Percentiles rank a stretch among this genome's conserved stretches.
Conservation (phyloP, 2,113 vertebrate genomes). For the Xenus cinereus region DNA sequence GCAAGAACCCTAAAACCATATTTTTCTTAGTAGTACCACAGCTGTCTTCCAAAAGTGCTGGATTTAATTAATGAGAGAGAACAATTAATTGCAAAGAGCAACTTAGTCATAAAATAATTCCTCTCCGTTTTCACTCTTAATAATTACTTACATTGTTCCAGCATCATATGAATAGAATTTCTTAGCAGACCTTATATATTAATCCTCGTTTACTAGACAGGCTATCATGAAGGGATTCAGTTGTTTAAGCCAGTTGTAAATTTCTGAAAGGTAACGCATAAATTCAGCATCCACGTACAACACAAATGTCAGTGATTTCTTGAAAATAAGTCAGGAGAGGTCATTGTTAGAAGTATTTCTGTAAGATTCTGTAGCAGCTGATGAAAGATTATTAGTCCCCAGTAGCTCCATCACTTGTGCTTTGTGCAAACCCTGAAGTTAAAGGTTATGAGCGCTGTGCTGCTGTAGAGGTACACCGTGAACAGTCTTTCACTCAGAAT, state of each 20-base stretch:
- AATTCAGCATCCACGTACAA: neutral
- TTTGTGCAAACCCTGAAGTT: constrained; percentile 1
- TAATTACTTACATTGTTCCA: neutral
- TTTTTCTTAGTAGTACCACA: neutral
- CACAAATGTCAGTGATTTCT: constrained; percentile 2
- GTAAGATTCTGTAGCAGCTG: neutral
- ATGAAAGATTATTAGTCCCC: constrained; percentile 31
- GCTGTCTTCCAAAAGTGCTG: neutral
- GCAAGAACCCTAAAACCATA: neutral
- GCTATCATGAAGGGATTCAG: neutral
- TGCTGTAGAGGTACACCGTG: neutral
- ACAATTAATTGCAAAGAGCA: neutral
- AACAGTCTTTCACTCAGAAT: constrained; percentile 51
- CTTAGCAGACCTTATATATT: neutral
- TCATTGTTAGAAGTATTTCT: constrained; percentile 36
- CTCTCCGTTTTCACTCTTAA: neutral
- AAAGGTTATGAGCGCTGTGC: constrained; percentile 31
- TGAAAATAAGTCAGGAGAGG: constrained; percentile 5
- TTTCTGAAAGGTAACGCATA: neutral
- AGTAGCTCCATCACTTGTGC: constrained; percentile 13
- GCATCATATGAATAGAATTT: neutral
- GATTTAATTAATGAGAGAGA: neutral
- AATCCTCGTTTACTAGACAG: neutral
- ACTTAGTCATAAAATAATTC: neutral
- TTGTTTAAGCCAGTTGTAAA: neutral